Percentiles rank a stretch among this genome's conserved stretches.
Conservation (phyloP, 1,140 invertebrate species). For the Metopolophium dirhodum region DNA sequence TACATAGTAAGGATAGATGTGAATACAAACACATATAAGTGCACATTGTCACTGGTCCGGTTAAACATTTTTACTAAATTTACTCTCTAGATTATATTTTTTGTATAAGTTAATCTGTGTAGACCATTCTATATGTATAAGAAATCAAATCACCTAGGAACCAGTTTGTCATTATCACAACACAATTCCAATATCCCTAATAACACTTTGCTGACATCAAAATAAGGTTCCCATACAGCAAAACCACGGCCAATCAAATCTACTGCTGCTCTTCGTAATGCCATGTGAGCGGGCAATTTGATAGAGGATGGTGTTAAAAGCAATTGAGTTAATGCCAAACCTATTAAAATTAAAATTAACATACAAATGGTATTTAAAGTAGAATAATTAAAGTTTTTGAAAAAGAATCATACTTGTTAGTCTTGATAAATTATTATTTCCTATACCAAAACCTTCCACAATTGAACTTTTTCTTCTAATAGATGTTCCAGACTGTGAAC, state of each 20-base stretch:
- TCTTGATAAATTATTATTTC: conserved; percentile 88
- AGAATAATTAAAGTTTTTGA: background rate
- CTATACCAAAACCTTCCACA: conserved; percentile 89
- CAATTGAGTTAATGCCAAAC: conserved; percentile 89
- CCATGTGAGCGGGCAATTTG: conserved; percentile 86
- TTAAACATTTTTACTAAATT: background rate
- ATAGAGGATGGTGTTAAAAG: conserved; percentile 83
- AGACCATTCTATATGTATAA: background rate
- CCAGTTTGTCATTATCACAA: conserved; percentile 89
- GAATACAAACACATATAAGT: background rate
- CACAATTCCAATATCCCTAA: conserved; percentile 91
- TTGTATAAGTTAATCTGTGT: background rate
- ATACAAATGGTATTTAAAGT: background rate
- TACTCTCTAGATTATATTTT: background rate
- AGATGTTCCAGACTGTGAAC: conserved; percentile 62
- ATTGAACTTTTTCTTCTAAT: conserved; percentile 79
- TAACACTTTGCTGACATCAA: conserved; percentile 94
- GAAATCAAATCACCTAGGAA: conserved; percentile 71
- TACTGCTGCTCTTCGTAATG: conserved; percentile 91
- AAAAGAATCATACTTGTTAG: conserved; percentile 75
- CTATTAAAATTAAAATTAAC: conserved; percentile 62
- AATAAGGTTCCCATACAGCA: conserved; percentile 97
- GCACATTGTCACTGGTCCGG: background rate
- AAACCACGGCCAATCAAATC: conserved; percentile 96
- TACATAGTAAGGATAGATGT: background rate